A percentile compares a stretch with the other conserved stretches of the same genome.
Conservation (phyloP, 2,888 invertebrate species). For the Brachynemurus nebulosus region DNA sequence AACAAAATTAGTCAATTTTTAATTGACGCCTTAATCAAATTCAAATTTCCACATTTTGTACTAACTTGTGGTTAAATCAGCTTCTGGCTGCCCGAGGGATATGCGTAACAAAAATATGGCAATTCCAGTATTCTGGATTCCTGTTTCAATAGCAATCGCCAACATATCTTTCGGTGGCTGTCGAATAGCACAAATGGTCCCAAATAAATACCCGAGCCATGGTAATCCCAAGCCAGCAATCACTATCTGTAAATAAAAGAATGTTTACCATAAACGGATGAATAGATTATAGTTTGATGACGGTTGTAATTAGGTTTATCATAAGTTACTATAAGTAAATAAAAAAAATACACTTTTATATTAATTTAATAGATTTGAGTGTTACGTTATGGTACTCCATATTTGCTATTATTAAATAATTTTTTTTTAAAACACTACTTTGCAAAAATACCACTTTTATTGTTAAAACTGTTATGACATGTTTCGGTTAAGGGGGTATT, state of each 20-base stretch:
- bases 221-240: conserved; percentile 69
- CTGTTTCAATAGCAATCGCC: conserved; percentile 88
- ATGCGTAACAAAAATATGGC: conserved; percentile 76
- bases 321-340: too few species aligned
- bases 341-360: too few species aligned
- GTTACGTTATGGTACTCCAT: too few species aligned
- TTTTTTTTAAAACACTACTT: too few species aligned
- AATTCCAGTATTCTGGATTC: conserved; percentile 88
- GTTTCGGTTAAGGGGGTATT: too few species aligned
- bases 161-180: conserved; percentile 54
- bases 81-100: conserved; percentile 69
- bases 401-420: too few species aligned
- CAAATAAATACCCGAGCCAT: conserved; percentile 64
- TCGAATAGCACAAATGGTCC: conserved; percentile 46
- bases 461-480: too few species aligned
- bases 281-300: too few species aligned
- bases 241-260: conserved; percentile 44
- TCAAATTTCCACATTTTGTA: conserved; percentile 5
- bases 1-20: neutral
- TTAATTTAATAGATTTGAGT: too few species aligned
- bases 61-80: conserved; percentile 73
- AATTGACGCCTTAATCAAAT: neutral
- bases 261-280: too few species aligned
- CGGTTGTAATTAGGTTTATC: too few species aligned
- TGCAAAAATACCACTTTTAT: too few species aligned